Conservation (phyloP, 2,888 invertebrate genomes). For the Laothoe populi region DNA sequence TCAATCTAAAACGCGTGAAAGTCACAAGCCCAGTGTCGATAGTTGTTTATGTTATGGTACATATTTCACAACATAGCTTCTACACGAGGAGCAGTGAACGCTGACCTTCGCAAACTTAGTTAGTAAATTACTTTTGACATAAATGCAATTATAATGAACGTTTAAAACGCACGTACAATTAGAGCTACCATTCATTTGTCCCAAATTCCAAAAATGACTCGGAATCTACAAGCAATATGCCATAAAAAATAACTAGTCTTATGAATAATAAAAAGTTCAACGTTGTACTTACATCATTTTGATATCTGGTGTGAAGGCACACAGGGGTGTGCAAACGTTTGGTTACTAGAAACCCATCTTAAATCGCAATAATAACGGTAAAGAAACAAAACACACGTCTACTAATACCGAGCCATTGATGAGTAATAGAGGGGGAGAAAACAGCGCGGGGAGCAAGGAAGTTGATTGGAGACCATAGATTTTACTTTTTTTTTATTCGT, state of each 20-base stretch:
- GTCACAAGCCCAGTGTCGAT: slow-evolving; percentile 31
- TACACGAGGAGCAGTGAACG: neutral
- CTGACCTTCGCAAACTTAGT: neutral
- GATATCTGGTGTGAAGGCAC: slow-evolving; percentile 86
- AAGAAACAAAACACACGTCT: slow-evolving; percentile 77
- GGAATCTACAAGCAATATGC: slow-evolving; percentile 9
- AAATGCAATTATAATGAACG: neutral
- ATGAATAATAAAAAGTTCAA: slow-evolving; percentile 30
- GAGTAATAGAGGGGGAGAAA: slow-evolving; percentile 64
- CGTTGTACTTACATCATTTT: slow-evolving; percentile 88
- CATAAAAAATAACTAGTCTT: neutral
- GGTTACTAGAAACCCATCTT: slow-evolving; percentile 91
- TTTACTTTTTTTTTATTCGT: too few relatives aligned
- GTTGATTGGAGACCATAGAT: neutral
- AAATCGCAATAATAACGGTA: slow-evolving; percentile 81
- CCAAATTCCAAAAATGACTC: neutral
- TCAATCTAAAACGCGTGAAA: slow-evolving; percentile 35
- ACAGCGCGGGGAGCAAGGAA: neutral
- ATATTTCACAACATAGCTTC: slow-evolving; percentile 5
- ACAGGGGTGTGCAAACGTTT: slow-evolving; percentile 89
- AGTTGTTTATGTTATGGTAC: slow-evolving; percentile 22
- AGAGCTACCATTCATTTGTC: neutral
- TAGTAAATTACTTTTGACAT: neutral
- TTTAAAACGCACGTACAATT: neutral
- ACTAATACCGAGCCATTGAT: slow-evolving; percentile 72